Evolutionary conservation across 1,140 invertebrate genomes (phyloP).

Genomic region (Ostrea edulis): DNA sequence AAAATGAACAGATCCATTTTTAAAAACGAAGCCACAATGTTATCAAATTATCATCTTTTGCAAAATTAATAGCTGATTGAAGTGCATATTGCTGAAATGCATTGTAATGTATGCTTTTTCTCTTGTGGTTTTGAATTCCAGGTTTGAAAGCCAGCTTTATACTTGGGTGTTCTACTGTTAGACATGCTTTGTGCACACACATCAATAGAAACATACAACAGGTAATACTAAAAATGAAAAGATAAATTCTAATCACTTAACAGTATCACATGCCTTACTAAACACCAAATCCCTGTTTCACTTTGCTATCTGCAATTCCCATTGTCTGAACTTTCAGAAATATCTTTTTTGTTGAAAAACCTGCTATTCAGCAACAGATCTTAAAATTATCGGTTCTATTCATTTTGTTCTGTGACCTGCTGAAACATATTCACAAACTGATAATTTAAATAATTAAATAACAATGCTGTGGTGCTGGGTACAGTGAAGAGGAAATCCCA

Average conservation of each 20-base stretch:
- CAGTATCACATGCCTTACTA: not conserved
- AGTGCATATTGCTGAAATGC: too few relatives aligned
- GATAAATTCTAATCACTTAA: not conserved
- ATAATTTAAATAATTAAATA: slow-evolving; percentile 6
- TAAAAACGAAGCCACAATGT: too few relatives aligned
- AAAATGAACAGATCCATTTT: too few relatives aligned
- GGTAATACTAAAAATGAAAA: slow-evolving; percentile 1
- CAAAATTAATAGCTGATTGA: too few relatives aligned
- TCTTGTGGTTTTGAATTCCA: too few relatives aligned
- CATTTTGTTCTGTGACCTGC: not conserved
- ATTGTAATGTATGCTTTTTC: too few relatives aligned
- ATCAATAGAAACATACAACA: slow-evolving; percentile 10
- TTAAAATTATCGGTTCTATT: slow-evolving; percentile 22
- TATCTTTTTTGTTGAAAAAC: not conserved
- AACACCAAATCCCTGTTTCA: not conserved
- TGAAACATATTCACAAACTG: not conserved
- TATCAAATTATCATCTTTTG: too few relatives aligned
- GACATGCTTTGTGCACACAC: not conserved
- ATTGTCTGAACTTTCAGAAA: not conserved
- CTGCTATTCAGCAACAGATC: not conserved
- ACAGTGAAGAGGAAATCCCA: not conserved
- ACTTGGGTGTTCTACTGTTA: not conserved
- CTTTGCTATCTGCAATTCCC: not conserved
- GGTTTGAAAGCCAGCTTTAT: not conserved
- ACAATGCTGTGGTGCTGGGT: not conserved